A percentile compares a stretch with the other conserved stretches of the same genome.
Evolutionary conservation across 1,140 invertebrate species (phyloP).

Genomic region (Ceratosolen solmsi): DNA sequence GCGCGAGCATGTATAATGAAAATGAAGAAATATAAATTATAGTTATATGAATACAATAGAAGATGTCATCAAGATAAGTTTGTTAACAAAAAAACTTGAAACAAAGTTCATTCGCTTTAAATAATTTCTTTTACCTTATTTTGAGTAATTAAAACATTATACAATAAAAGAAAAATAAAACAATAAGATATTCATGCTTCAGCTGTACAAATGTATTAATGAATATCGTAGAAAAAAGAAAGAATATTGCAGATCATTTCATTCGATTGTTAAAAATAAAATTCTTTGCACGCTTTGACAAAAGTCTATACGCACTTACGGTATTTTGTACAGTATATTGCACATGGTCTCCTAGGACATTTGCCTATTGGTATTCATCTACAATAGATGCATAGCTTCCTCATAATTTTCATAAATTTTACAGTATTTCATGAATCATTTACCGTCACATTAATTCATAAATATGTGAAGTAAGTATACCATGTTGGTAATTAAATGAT

Average conservation of each 20-base stretch:
- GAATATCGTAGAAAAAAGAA: constrained; percentile 51
- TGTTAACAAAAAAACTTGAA: constrained; percentile 1
- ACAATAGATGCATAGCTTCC: constrained; percentile 6
- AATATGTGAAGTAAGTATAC: not conserved
- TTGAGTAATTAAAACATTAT: too few relatives aligned
- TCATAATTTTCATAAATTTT: not conserved
- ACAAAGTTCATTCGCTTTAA: not conserved
- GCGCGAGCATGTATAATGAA: too few relatives aligned
- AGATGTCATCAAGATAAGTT: too few relatives aligned
- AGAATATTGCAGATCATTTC: constrained; percentile 4
- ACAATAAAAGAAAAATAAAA: not conserved
- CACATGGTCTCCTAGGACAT: constrained; percentile 66
- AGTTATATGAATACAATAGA: too few relatives aligned
- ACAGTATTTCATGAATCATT: not conserved
- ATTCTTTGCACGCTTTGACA: constrained; percentile 52
- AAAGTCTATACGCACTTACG: constrained; percentile 62
- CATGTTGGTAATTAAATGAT: not conserved
- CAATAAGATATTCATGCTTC: not conserved
- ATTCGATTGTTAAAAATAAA: constrained; percentile 22
- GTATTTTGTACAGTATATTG: constrained; percentile 73
- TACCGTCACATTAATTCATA: not conserved
- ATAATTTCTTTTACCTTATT: too few relatives aligned
- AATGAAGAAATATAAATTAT: not conserved
- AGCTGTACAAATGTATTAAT: constrained; percentile 21
- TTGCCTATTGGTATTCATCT: constrained; percentile 40